Percentiles rank a stretch among this genome's conserved stretches.
These are phyloP conservation scores for Suricata suricatta DNA, from an alignment of 2,113 vertebrate genomes.

Conservation along the genomic window DNA sequence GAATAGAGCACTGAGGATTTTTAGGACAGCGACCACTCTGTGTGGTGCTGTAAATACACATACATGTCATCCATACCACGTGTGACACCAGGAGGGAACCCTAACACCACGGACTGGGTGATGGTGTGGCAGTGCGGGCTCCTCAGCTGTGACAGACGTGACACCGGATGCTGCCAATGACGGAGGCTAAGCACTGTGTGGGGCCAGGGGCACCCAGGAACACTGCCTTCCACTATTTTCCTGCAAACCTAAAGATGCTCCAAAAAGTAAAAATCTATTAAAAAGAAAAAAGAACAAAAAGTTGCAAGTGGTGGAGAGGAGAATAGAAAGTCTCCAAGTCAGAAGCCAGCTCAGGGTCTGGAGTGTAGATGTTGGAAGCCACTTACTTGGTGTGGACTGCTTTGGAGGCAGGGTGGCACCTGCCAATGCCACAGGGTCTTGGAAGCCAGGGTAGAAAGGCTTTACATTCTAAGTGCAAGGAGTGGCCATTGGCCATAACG, in stretches of 20 bases:
- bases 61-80: background rate
- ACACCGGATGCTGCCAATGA: background rate
- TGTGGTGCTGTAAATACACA: too few species aligned
- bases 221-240: background rate
- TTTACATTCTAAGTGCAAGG: too few species aligned
- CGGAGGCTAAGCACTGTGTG: rapidly evolving
- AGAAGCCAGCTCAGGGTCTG: background rate
- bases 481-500: too few species aligned
- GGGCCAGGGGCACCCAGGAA: background rate
- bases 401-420: rapidly evolving
- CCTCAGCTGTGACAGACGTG: background rate
- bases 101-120: rapidly evolving
- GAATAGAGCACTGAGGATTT: background rate
- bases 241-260: background rate
- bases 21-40: background rate
- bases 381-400: rapidly evolving
- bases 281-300: too few species aligned
- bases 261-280: background rate
- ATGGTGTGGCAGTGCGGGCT: too few species aligned
- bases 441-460: background rate
- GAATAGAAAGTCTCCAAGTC: background rate
- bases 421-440: rapidly evolving
- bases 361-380: rapidly evolving
- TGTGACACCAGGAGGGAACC: background rate
- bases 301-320: background rate